Evolutionary conservation across 2,113 vertebrate genomes (phyloP), one percentile per base, ranked within the genome.

Genomic region (Strigops habroptila): DNA sequence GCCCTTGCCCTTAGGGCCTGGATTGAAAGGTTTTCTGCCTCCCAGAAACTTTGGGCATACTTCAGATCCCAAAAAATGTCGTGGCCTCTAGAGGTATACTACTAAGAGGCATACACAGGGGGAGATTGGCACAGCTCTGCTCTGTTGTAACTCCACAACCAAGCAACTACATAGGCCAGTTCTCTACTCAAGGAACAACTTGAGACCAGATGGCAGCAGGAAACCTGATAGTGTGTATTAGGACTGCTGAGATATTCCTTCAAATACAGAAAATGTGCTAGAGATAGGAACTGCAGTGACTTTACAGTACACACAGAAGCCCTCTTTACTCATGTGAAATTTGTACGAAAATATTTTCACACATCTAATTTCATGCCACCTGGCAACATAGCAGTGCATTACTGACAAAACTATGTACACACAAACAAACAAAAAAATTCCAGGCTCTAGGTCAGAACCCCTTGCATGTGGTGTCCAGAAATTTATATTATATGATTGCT

Each of bases 381-480:
- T 23, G 22, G 13, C 43, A 78, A 59, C 6, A 8, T 12, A 77
- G 33, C 21, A 30, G 18, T 48, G 48, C 6, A 5, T 49, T 64
- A 48, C 1, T 60, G 39, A 28, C 37, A 57, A 71, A 79, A 70
- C 5, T 44, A 57, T 24, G 85, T 41, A 5, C 11, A 41, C 7
- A 33, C 11, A 53, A 5, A 57, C 9, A 77, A 18, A 31, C 22
- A 79, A 35, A 86, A 35, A 14, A 10, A 9, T 4, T 51, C 15
- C 37, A 76, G 14, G 18, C 35, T 86, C 6, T 82, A 43, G 55
- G 11, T 57, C 70, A 78, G 48, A 85, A 37, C 22, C 3, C 16
- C 8, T 52, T 62, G 9, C 24, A 35, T 2, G 5, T 0, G 0
- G 6, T 59, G n/a, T 23, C 39, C 55, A 83, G 44, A 59, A 77